Evolutionary conservation across 2,797 vertebrate species (phyloP).

Genomic region (Danio kyathit): DNA sequence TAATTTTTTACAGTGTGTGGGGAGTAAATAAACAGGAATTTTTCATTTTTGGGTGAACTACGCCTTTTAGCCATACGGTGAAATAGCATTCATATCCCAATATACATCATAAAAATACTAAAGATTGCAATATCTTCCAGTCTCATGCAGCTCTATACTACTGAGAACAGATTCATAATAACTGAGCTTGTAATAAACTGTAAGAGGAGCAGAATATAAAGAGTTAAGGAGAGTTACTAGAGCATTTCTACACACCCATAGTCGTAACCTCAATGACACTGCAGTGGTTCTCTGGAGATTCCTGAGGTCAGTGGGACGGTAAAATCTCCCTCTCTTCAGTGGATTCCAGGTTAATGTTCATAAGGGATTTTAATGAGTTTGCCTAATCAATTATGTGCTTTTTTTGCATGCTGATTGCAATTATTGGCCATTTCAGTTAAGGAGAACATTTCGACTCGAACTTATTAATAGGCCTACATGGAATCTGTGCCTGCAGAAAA

Average conservation of each 20-base stretch:
- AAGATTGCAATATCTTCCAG: no score
- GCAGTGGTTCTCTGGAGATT: slow-evolving; percentile 8
- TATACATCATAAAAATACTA: no score
- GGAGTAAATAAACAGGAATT: no score
- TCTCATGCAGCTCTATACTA: no score
- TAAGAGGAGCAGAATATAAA: slow-evolving; percentile 12
- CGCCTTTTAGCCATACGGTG: no score
- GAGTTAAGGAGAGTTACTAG: slow-evolving; percentile 14
- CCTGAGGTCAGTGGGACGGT: slow-evolving; percentile 22
- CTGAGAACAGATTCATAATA: slow-evolving; percentile 29
- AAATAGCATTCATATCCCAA: no score
- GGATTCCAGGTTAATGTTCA: slow-evolving; percentile 31
- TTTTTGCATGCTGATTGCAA: neutral
- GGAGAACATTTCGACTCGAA: neutral
- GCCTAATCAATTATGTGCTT: slow-evolving; percentile 13
- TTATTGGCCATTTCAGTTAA: slow-evolving; percentile 12
- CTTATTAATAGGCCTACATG: no score
- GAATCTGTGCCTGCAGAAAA: no score
- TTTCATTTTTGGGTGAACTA: no score
- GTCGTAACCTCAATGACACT: slow-evolving; percentile 38
- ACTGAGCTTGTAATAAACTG: slow-evolving; percentile 1
- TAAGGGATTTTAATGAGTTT: slow-evolving; percentile 30
- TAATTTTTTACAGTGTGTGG: no score
- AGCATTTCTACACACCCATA: slow-evolving; percentile 6
- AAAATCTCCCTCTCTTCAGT: neutral